phyloP scores from a whole-genome alignment of 2,797 vertebrate species.

The Discoglossus pictus region DNA sequence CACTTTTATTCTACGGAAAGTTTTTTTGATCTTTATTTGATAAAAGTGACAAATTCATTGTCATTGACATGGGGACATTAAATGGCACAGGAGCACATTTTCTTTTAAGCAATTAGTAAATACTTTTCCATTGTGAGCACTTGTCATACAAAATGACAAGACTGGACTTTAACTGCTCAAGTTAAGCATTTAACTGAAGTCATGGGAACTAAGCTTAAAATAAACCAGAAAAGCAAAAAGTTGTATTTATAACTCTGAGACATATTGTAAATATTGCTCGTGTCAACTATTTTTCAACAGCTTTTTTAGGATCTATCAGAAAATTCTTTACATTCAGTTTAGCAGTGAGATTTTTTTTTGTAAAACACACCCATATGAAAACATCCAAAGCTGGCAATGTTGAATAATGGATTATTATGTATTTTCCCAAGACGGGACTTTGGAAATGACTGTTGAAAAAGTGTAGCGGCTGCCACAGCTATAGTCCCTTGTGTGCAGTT shows the following conservation, averaged over 20 bases:
- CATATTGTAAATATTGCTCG: constrained; percentile 25
- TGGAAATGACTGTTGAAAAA: constrained; percentile 48
- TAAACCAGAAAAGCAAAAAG: constrained; percentile 4
- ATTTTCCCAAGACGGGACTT: constrained; percentile 49
- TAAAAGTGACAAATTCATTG: neutral
- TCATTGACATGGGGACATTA: neutral
- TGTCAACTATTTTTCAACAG: neutral
- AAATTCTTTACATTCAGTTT: neutral
- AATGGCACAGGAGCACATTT: neutral
- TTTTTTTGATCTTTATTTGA: neutral
- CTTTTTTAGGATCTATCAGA: neutral
- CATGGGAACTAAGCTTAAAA: constrained; percentile 28
- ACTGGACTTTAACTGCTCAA: neutral
- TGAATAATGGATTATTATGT: constrained; percentile 48
- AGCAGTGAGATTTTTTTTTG: constrained; percentile 43
- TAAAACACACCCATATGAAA: constrained; percentile 44
- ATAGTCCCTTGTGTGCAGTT: constrained; percentile 22
- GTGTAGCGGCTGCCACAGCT: constrained; percentile 38
- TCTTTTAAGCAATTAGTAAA: constrained; percentile 6
- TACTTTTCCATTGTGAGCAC: neutral
- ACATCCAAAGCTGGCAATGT: constrained; percentile 15
- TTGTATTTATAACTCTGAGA: neutral
- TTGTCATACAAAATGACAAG: neutral
- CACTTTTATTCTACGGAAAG: too few relatives aligned
- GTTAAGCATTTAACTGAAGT: constrained; percentile 20